Percentiles rank a stretch among this genome's conserved stretches.
These are phyloP conservation scores for Thaleichthys pacificus DNA, from an alignment of 2,797 vertebrate species.

Conservation along the genomic window DNA sequence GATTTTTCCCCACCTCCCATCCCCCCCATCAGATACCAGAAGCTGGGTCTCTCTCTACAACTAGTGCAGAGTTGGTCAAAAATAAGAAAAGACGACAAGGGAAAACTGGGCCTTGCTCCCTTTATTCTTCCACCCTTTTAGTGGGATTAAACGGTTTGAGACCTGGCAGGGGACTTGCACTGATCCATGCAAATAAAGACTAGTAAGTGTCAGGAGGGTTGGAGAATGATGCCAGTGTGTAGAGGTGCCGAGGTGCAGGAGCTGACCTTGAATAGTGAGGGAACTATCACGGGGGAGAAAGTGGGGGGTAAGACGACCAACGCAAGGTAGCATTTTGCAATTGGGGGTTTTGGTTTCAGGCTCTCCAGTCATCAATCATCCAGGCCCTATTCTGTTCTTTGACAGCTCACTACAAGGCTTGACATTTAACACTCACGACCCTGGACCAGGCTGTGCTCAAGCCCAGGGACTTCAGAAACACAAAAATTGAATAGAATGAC, in stretches of 20 bases:
- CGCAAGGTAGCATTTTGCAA: constrained; percentile 96
- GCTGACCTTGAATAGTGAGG: constrained; percentile 89
- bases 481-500: constrained; percentile 80
- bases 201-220: constrained; percentile 73
- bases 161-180: constrained; percentile 69
- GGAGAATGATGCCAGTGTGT: constrained; percentile 73
- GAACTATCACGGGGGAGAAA: constrained; percentile 69
- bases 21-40: constrained; percentile 28
- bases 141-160: constrained; percentile 77
- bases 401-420: constrained; percentile 99
- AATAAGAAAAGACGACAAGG: constrained; percentile 45
- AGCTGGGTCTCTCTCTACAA: constrained; percentile 32
- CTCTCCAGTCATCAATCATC: constrained; percentile 99
- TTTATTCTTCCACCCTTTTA: constrained; percentile 61
- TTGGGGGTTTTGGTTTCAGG: constrained; percentile 97
- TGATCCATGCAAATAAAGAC: constrained; percentile 65
- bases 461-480: constrained; percentile 83
- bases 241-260: constrained; percentile 77
- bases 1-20: constrained; percentile 25
- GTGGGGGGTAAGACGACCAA: constrained; percentile 83
- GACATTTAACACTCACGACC: constrained; percentile 99
- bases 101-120: constrained; percentile 57
- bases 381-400: constrained; percentile 96
- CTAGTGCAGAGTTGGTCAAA: constrained; percentile 69
- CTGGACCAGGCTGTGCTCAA: constrained; percentile 87